Percentiles rank a stretch among this genome's conserved stretches.
Evolutionary conservation across 2,888 invertebrate species (phyloP).

Genomic region (Phrixothrix hirtus): DNA sequence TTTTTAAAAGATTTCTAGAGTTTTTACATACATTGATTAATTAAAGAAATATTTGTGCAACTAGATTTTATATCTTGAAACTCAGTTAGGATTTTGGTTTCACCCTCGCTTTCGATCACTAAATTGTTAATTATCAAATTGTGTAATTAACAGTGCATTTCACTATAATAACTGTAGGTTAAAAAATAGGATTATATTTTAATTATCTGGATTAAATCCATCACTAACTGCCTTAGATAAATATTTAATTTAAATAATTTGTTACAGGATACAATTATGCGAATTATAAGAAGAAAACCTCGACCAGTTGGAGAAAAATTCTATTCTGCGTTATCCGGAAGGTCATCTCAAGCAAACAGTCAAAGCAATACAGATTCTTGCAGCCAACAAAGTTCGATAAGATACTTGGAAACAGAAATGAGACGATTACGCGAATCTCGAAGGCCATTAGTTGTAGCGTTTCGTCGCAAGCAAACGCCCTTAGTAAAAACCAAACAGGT

Average conservation of each 20-base stretch:
- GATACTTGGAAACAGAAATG: constrained; percentile 54
- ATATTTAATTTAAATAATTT: not conserved
- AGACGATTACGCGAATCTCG: constrained; percentile 49
- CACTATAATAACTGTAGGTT: too few relatives aligned
- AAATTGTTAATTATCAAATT: too few relatives aligned
- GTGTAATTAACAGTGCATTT: too few relatives aligned
- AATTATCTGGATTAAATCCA: too few relatives aligned
- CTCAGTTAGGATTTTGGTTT: too few relatives aligned
- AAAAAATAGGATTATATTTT: too few relatives aligned
- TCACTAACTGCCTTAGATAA: too few relatives aligned
- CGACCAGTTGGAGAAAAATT: constrained; percentile 46
- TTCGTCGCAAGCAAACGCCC: constrained; percentile 41
- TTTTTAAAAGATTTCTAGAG: too few relatives aligned
- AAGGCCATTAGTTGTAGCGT: constrained; percentile 55
- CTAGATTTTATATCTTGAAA: too few relatives aligned
- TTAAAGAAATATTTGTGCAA: too few relatives aligned
- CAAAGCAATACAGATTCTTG: constrained; percentile 52
- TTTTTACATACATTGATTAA: too few relatives aligned
- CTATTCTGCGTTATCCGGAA: constrained; percentile 51
- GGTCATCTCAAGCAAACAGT: constrained; percentile 50
- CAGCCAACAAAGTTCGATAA: constrained; percentile 50
- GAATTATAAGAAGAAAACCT: constrained; percentile 42
- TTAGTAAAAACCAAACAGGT: constrained; percentile 35
- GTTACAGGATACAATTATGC: constrained; percentile 49
- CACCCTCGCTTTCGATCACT: too few relatives aligned